Base-by-base conservation (phyloP, 1,140 invertebrate genomes). In the Ganaspis sp. region DNA sequence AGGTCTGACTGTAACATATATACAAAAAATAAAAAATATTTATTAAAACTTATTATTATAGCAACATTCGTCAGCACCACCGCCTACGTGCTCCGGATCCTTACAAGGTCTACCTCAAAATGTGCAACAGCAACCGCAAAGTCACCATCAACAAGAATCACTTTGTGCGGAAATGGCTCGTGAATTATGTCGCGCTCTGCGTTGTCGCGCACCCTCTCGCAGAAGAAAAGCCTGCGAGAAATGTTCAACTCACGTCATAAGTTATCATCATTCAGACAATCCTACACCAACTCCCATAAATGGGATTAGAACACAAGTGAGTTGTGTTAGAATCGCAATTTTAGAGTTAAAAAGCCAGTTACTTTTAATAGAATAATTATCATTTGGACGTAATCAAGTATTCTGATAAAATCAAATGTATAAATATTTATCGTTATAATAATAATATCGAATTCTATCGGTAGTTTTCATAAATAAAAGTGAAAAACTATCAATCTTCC, bases 151-250 rank as follows among this genome's bases (percentile, higher is more conserved):
- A 38, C 93, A 95, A 86, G 95, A 96, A 87, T 96, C 96, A 1
- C 86, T 97, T 9, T 97, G 96, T 89, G 93, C 95, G 0, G 95
- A 96, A 90, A 96, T 96, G 95, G 93, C 93, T 21, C 94, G 96
- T 76, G 96, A 97, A 86, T 87, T 96, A 19, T 94, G 95, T 77
- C 96, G 96, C 82, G 95, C 96, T 15, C 89, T 96, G 64, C 91
- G 94, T 74, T 96, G 95, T 85, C 91, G 93, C 45, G 94, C 94
- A 1, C 95, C 95, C 17, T 90, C 94, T 49, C 93, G 95, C 84
- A 88, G 94, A 73, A 92, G 92, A 76, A 90, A 94, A 71, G 93
- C 94, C 81, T 96, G 95, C 86, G 94, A 94, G 69, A 94, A 94
- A 85, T 95, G 94, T 85, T 87, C 93, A 42, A 91, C 92, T 15